A percentile compares a stretch with the other conserved stretches of the same genome.
These are phyloP conservation scores for Lytechinus pictus DNA, from an alignment of 35 echinoderm and acorn worm genomes.

Conservation along the genomic window DNA sequence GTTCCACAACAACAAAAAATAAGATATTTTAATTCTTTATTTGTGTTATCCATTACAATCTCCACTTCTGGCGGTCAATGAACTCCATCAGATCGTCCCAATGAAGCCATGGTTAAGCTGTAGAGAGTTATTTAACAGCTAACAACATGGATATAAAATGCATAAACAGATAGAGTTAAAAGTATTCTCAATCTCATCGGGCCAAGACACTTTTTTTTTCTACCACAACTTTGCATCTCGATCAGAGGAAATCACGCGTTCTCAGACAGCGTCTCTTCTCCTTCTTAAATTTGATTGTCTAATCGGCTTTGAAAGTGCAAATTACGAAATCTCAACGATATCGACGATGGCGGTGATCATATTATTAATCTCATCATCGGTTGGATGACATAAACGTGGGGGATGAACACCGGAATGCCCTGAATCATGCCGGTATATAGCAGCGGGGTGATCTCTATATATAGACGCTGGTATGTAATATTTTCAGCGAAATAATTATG, in stretches of 20 bases:
- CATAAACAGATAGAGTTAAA: no score
- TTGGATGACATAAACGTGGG: background rate
- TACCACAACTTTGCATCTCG: background rate
- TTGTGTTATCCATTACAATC: no score
- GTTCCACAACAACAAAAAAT: no score
- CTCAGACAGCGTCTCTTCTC: background rate
- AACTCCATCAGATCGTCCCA: background rate
- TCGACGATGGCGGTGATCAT: background rate
- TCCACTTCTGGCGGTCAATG: no score
- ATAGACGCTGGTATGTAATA: background rate
- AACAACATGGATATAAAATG: no score
- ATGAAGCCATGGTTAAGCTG: background rate
- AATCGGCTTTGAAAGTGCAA: conserved; percentile 1
- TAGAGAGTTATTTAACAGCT: background rate
- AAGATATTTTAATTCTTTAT: no score
- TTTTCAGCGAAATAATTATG: background rate
- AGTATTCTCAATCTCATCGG: no score
- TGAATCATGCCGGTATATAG: background rate
- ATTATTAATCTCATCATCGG: background rate
- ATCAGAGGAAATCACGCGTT: background rate
- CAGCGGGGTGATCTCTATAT: background rate
- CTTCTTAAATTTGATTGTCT: conserved; percentile 4
- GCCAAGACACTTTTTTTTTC: background rate
- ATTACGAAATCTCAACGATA: background rate
- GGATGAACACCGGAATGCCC: background rate